Base-by-base conservation (phyloP, 2,888 invertebrate genomes). In the Sclerodermus sp. region DNA sequence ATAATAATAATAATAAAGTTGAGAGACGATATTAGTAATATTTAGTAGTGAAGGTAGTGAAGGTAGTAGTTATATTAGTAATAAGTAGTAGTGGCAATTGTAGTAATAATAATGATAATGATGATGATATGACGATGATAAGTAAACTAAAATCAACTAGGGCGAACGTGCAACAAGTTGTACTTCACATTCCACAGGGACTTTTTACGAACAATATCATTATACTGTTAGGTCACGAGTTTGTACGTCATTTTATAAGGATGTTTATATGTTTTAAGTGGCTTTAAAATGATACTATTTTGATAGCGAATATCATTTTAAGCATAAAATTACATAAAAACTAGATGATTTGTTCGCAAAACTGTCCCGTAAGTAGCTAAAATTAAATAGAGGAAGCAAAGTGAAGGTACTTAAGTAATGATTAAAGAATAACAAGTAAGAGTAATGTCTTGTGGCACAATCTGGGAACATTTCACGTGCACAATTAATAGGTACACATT, bases 401-500 rank as follows among this genome's bases (percentile, higher is more conserved):
- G 39, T 46, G 45, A 47, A 36, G 38, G 45, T 39, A 40, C 48
- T 44, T 30, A 46, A 62, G 57, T 58, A 60, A 60, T 54, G 59
- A 64, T 49, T 58, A 64, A 66, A 59, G 67, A 62, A 59, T 58
- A 68, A 70, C 69, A 69, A 64, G 66, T 70, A 73, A 73, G 66
- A 66, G 61, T 68, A 62, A 64, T 62, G 62, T 71, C 65, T 65
- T 64, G 68, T 70, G 68, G 67, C 70, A 71, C 66, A 65, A 65
- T 66, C 58, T 64, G 61, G 58, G 64, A 67, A 59, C 60, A 62
- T 63, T 57, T 63, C 49, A 57, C 62, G 64, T 64, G 62, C 62
- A 58, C 57, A 57, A 55, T 50, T 56, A 60, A 55, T 64, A 64
- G 57, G 57, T 64, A 64, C 64, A 64, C 57, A 48, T 48, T 32